These are phyloP conservation scores for Torymus tubicola DNA, from an alignment of 2,888 invertebrate species.

Conservation along the genomic window DNA sequence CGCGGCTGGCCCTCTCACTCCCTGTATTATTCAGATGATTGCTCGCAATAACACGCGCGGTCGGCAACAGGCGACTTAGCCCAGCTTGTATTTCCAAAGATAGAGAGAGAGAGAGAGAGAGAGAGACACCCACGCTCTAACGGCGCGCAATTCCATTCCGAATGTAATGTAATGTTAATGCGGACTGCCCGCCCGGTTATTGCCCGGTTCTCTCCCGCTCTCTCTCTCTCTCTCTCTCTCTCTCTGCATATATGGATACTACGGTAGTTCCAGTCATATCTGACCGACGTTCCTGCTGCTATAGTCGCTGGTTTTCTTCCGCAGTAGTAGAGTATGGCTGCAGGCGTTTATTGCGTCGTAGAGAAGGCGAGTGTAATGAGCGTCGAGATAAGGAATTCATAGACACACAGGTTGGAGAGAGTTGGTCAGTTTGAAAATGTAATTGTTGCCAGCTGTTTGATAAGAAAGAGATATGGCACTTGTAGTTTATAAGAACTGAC, in stretches of 20 bases:
- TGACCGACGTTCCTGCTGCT: not conserved
- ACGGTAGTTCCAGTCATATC: too few relatives aligned
- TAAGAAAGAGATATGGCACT: too few relatives aligned
- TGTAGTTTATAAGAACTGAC: too few relatives aligned
- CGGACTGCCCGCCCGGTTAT: not conserved
- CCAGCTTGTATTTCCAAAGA: conserved; percentile 21
- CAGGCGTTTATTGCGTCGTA: conserved; percentile 7
- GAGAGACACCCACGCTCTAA: conserved; percentile 19
- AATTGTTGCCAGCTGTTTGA: not conserved
- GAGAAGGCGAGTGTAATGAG: conserved; percentile 18
- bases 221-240: too few relatives aligned
- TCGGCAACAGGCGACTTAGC: conserved; percentile 56
- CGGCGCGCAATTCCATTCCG: conserved; percentile 43
- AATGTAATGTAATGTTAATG: conserved; percentile 55
- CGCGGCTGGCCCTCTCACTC: not conserved
- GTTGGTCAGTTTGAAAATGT: not conserved
- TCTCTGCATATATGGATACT: not conserved
- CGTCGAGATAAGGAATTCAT: conserved; percentile 16
- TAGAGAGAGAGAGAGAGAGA: not conserved
- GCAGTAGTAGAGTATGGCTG: not conserved
- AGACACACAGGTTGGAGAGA: not conserved
- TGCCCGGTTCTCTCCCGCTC: too few relatives aligned
- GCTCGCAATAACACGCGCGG: conserved; percentile 59
- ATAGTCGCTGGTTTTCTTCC: conserved; percentile 23
- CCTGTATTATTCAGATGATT: conserved; percentile 61